Evolutionary conservation across 2,888 invertebrate genomes (phyloP).

Genomic region (Apodemia duryi): DNA sequence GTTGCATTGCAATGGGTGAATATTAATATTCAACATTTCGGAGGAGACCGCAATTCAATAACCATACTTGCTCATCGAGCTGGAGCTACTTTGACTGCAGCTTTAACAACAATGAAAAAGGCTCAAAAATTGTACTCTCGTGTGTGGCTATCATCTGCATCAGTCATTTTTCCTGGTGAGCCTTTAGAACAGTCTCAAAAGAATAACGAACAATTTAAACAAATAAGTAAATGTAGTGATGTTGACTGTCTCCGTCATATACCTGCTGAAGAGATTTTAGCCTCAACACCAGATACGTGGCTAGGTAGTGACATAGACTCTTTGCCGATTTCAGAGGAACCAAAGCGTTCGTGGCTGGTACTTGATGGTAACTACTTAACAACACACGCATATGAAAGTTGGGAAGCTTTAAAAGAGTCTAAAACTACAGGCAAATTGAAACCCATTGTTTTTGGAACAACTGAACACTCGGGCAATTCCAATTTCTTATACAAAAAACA

Average conservation of each 20-base stretch:
- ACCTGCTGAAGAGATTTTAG: slow-evolving; percentile 79
- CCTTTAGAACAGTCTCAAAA: slow-evolving; percentile 80
- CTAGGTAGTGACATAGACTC: slow-evolving; percentile 78
- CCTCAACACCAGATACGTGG: slow-evolving; percentile 87
- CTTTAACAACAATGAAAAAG: slow-evolving; percentile 81
- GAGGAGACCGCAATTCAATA: slow-evolving; percentile 87
- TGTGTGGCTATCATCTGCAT: slow-evolving; percentile 89
- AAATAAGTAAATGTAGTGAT: slow-evolving; percentile 75
- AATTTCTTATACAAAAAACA: slow-evolving; percentile 80
- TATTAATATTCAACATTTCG: slow-evolving; percentile 89
- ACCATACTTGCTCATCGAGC: slow-evolving; percentile 92
- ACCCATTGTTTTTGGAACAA: slow-evolving; percentile 84
- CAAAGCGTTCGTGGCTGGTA: slow-evolving; percentile 87
- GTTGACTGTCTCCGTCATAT: slow-evolving; percentile 78
- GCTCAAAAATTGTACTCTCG: slow-evolving; percentile 84
- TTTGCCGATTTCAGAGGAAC: slow-evolving; percentile 81
- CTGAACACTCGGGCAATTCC: slow-evolving; percentile 85
- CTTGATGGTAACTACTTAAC: slow-evolving; percentile 85
- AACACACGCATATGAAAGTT: slow-evolving; percentile 82
- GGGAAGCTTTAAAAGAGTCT: slow-evolving; percentile 72
- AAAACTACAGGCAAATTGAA: slow-evolving; percentile 63
- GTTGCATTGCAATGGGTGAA: slow-evolving; percentile 89
- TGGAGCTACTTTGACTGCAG: slow-evolving; percentile 90
- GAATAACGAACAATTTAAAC: slow-evolving; percentile 81
- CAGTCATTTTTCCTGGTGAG: slow-evolving; percentile 85